Conservation (phyloP, 2,113 vertebrate genomes). For the Vimba vimba region DNA sequence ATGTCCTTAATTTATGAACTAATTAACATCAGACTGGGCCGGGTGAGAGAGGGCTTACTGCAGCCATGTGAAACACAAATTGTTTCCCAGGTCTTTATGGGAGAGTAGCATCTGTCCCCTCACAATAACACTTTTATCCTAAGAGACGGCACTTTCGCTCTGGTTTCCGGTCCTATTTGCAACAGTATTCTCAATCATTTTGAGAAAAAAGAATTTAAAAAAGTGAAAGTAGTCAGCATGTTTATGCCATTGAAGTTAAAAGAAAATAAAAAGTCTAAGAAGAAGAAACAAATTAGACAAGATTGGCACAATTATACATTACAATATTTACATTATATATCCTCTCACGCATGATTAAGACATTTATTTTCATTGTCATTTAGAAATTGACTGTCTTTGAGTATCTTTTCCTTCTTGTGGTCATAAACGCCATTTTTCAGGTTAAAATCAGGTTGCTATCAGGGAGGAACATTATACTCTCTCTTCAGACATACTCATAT, state of each 20-base stretch:
- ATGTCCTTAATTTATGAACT: slow-evolving; percentile 61
- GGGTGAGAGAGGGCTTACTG: slow-evolving; percentile 53
- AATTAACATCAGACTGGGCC: slow-evolving; percentile 61
- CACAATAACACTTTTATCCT: slow-evolving; percentile 57
- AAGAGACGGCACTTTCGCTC: slow-evolving; percentile 46
- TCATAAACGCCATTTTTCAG: not conserved
- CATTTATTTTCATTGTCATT: not conserved
- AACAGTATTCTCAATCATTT: slow-evolving; percentile 30
- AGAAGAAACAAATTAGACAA: not conserved
- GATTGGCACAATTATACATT: not conserved
- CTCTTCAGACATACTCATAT: not conserved
- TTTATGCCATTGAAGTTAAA: not conserved
- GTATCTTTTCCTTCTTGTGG: not conserved
- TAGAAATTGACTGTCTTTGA: not conserved
- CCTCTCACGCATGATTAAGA: not conserved
- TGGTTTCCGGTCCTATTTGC: slow-evolving; percentile 48
- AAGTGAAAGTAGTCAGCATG: not conserved
- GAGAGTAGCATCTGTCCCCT: slow-evolving; percentile 55
- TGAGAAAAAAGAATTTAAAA: slow-evolving; percentile 3
- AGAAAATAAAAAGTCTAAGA: not conserved
- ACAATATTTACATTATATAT: not conserved
- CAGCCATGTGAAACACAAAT: slow-evolving; percentile 56
- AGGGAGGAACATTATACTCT: not conserved
- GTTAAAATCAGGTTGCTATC: not conserved
- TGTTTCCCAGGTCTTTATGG: slow-evolving; percentile 51